phyloP scores from a whole-genome alignment of 2,113 vertebrate genomes.

The Toxotes chatareus region DNA sequence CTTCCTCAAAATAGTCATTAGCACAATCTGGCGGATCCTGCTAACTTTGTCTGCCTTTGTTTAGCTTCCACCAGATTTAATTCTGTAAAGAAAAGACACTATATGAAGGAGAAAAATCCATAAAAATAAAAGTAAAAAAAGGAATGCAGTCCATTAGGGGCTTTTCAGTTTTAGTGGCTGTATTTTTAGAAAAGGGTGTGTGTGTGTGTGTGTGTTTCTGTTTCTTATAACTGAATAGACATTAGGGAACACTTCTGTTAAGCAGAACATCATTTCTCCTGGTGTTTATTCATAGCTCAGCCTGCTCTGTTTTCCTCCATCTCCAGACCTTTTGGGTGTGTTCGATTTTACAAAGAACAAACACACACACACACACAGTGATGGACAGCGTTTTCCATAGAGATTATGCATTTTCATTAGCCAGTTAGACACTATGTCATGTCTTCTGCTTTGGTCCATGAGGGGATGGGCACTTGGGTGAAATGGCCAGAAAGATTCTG shows the following conservation, averaged over 20 bases:
- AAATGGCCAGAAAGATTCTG: slow-evolving; percentile 75
- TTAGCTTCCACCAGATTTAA: background rate
- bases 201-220: background rate
- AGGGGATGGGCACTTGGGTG: slow-evolving; percentile 61
- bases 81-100: background rate
- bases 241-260: slow-evolving; percentile 18
- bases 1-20: slow-evolving; percentile 33
- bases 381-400: slow-evolving; percentile 64
- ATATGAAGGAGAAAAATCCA: background rate
- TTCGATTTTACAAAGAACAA: slow-evolving; percentile 15
- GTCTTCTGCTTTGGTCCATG: slow-evolving; percentile 53
- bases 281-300: slow-evolving; percentile 28
- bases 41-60: slow-evolving; percentile 29
- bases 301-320: slow-evolving; percentile 11
- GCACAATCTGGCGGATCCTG: slow-evolving; percentile 18
- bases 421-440: slow-evolving; percentile 61
- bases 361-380: slow-evolving; percentile 9
- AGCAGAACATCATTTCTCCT: slow-evolving; percentile 7
- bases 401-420: slow-evolving; percentile 74
- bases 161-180: background rate
- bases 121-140: background rate
- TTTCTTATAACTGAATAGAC: slow-evolving; percentile 13
- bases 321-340: slow-evolving; percentile 10
- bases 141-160: background rate
- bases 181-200: slow-evolving; percentile 18